A percentile compares a stretch with the other conserved stretches of the same genome.
Conservation (phyloP, 2,888 invertebrate genomes). For the Urechis unicinctus region DNA sequence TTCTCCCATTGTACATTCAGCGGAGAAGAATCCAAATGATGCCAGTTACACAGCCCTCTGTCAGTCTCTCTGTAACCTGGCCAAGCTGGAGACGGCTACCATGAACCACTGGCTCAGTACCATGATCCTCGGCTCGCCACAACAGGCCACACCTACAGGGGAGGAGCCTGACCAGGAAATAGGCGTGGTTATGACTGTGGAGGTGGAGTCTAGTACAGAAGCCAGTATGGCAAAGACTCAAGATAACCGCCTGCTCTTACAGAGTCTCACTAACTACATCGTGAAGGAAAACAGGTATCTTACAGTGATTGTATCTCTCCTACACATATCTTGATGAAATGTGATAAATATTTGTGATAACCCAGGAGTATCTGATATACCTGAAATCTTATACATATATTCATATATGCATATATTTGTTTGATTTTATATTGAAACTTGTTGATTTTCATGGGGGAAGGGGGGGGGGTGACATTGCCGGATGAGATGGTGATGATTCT, state of each 20-base stretch:
- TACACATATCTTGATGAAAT: too few species aligned
- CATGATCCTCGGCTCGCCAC: constrained; percentile 35
- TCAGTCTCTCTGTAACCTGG: constrained; percentile 62
- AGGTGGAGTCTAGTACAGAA: not conserved
- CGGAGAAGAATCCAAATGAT: constrained; percentile 61
- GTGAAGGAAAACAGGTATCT: constrained; percentile 61
- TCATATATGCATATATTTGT: too few species aligned
- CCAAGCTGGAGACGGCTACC: constrained; percentile 60
- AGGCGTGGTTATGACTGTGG: not conserved
- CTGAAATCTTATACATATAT: too few species aligned
- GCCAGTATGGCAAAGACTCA: constrained; percentile 50
- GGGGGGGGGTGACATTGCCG: not conserved
- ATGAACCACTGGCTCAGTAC: constrained; percentile 56
- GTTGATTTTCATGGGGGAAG: not conserved
- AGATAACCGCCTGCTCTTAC: constrained; percentile 66
- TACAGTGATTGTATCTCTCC: not conserved
- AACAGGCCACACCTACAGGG: constrained; percentile 31
- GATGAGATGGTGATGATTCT: not conserved
- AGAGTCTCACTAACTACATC: constrained; percentile 66
- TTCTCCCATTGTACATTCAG: constrained; percentile 23
- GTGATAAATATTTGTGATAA: too few species aligned
- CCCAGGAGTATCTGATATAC: too few species aligned
- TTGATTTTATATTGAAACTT: too few species aligned
- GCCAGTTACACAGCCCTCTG: constrained; percentile 64
- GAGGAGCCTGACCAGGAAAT: too few species aligned